Base-by-base conservation (phyloP, 2,797 vertebrate genomes). In the Gila robusta region DNA sequence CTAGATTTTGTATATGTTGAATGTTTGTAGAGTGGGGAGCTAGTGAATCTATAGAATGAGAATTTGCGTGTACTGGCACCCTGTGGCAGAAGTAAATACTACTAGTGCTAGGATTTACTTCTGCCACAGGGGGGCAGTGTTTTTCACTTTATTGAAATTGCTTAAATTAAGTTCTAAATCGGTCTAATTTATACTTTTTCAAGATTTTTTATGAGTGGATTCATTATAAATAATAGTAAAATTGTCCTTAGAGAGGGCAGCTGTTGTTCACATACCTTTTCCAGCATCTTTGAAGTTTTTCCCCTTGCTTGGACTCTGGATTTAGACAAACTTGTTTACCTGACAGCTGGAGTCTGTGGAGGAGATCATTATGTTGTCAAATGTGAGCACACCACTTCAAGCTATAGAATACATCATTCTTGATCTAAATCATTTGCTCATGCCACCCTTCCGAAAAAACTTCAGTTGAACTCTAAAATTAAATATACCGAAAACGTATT, bases 81-180 rank as follows among this genome's bases (percentile, higher is more conserved):
- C 21, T 59, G 21, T 59, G 54, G 21, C 54, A 59, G 8, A n/a
- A 59, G 54, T 59, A 59, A n/a, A n/a, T 59, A n/a, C 21, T 56
- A 56, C 54, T 23, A 23, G n/a, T 66, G 9, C 78, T 73, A 47
- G 1, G 26, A 54, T 66, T 19, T 7, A 3, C 8, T 80, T 73
- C 37, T 44, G 62, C 71, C 95, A 91, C 87, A 80, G 89, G 93
- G 67, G 92, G 94, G 87, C 90, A 91, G 87, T 89, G 91, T 90
- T 56, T n/a, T 49, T 19, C 39, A 6, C 17, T 35, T 56, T 12
- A 35, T 26, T 78, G 21, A 26, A 78, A 41, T 59, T 1, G 37
- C 23, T 11, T 5, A 2, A 4, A 1, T 28, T 0, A 19, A 37
- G 14, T 11, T 64, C n/a, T 1, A 64, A 67, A 80, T 47, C 1